Evolutionary conservation across 64 coral and sea anemone genomes (phyloP).

Genomic region (Actinia equina): DNA sequence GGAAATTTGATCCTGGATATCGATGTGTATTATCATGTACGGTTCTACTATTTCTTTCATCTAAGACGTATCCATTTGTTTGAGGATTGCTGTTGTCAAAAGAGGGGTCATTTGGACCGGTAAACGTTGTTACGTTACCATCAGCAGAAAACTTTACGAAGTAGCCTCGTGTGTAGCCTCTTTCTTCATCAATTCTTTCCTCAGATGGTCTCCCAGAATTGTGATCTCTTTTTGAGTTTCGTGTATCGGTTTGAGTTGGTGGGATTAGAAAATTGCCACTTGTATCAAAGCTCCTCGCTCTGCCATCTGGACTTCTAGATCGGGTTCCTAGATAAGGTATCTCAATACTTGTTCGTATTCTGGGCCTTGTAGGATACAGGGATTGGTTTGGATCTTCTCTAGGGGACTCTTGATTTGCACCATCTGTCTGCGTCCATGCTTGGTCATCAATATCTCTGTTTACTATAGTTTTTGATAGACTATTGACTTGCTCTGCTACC

Average conservation of each 20-base stretch:
- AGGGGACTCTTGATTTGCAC: not conserved
- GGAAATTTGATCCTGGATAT: not conserved
- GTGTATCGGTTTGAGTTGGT: not conserved
- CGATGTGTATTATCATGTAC: not conserved
- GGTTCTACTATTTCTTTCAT: not conserved
- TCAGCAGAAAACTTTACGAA: not conserved
- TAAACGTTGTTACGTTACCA: not conserved
- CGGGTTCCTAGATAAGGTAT: not conserved
- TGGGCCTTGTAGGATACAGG: not conserved
- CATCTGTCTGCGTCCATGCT: not conserved
- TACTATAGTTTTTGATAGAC: not conserved
- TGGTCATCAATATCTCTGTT: not conserved
- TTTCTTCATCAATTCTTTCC: not conserved
- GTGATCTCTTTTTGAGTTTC: not conserved
- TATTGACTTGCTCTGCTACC: not conserved
- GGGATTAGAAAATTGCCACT: not conserved
- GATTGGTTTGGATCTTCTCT: not conserved
- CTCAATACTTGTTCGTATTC: slow-evolving; percentile 24
- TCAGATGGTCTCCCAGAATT: not conserved
- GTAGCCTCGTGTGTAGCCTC: not conserved
- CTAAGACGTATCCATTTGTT: not conserved
- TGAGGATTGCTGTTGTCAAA: not conserved
- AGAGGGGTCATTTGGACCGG: not conserved
- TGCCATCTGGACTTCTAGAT: not conserved
- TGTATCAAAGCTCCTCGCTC: not conserved